Conservation (phyloP, 2,888 invertebrate genomes). For the Chrysolina americana region DNA sequence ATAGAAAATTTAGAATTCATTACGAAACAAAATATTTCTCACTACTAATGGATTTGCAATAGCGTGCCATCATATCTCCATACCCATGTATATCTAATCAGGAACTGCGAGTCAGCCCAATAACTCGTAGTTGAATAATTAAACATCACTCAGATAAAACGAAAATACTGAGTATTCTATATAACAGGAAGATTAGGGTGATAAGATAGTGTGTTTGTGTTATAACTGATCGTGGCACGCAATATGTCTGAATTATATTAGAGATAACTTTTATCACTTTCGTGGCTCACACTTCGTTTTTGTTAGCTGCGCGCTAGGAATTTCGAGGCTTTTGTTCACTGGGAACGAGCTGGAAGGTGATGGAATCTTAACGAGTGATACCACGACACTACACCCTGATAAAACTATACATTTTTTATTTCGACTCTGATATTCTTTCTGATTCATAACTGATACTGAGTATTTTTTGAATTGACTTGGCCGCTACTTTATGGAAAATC, state of each 20-base stretch:
- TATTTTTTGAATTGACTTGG: too few species aligned
- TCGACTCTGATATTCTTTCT: not conserved
- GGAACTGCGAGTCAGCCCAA: too few species aligned
- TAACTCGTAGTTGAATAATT: not conserved
- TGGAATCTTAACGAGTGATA: not conserved
- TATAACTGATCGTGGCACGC: not conserved
- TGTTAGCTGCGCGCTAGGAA: not conserved
- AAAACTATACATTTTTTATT: not conserved
- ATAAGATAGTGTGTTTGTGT: not conserved
- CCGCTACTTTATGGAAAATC: too few species aligned
- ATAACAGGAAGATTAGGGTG: not conserved
- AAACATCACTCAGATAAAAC: not conserved
- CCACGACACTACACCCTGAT: not conserved
- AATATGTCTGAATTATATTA: slow-evolving; percentile 7
- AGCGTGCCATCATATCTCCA: too few species aligned
- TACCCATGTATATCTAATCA: too few species aligned
- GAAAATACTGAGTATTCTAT: not conserved
- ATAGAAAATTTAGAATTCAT: too few species aligned
- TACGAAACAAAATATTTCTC: too few species aligned
- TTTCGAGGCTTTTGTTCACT: too few species aligned
- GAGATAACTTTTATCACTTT: not conserved
- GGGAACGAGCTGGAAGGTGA: too few species aligned
- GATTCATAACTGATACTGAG: too few species aligned
- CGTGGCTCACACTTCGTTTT: not conserved
- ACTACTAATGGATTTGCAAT: too few species aligned